These are phyloP conservation scores for Drosophila lini DNA, from an alignment of 1,140 invertebrate species.

Conservation along the genomic window DNA sequence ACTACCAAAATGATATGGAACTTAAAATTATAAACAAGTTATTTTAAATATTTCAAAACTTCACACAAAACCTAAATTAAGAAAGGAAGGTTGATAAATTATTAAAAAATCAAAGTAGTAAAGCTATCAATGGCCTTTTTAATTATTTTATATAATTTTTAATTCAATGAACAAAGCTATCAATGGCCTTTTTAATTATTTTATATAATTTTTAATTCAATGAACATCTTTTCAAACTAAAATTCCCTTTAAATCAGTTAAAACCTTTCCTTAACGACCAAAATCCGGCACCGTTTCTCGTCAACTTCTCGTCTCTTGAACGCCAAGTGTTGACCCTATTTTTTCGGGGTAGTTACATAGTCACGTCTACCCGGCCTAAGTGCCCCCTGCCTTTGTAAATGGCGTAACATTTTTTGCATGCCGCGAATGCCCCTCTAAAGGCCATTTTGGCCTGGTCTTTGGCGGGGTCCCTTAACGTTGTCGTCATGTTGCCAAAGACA, in stretches of 20 bases:
- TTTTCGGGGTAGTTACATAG: constrained; percentile 63
- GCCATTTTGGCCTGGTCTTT: constrained; percentile 9
- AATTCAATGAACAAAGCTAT: accelerated
- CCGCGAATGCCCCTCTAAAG: constrained; percentile 31
- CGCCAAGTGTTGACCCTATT: constrained; percentile 66
- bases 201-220: background rate
- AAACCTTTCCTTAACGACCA: background rate
- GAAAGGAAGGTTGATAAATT: background rate
- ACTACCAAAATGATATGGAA: background rate
- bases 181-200: background rate
- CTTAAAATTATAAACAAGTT: too few species aligned
- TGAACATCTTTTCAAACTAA: background rate
- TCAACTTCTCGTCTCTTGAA: constrained; percentile 24
- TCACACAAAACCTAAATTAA: too few species aligned
- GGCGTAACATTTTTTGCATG: constrained; percentile 82
- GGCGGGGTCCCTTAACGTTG: constrained; percentile 65
- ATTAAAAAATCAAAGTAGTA: background rate
- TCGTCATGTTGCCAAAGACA: constrained; percentile 76
- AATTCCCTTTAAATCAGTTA: background rate
- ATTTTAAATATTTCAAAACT: too few species aligned
- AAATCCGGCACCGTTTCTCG: constrained; percentile 5
- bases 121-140: too few species aligned
- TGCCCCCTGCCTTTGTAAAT: constrained; percentile 52
- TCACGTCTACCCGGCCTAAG: constrained; percentile 1
- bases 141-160: background rate